Evolutionary conservation across 2,113 vertebrate genomes (phyloP).

Genomic region (Hippocampus guttulatus): DNA sequence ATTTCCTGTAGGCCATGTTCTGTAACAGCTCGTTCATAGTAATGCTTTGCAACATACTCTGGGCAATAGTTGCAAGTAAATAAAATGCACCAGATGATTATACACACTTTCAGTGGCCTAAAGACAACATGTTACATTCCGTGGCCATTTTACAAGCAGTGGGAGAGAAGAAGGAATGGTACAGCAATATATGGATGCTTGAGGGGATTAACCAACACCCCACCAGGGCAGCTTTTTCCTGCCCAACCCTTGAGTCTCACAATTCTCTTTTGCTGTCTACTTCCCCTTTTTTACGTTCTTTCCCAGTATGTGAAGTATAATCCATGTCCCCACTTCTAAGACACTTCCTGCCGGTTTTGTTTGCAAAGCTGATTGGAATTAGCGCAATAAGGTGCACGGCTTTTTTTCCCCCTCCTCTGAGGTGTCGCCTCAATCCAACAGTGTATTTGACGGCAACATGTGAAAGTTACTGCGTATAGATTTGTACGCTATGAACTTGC

Average conservation of each 20-base stretch:
- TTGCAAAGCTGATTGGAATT: slow-evolving; percentile 45
- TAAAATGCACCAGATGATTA: slow-evolving; percentile 60
- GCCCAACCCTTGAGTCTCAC: slow-evolving; percentile 34
- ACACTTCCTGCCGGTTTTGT: slow-evolving; percentile 61
- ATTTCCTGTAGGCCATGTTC: not conserved
- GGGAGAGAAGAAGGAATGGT: slow-evolving; percentile 52
- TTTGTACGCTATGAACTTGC: slow-evolving; percentile 8
- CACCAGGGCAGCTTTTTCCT: slow-evolving; percentile 40
- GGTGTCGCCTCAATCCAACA: slow-evolving; percentile 33
- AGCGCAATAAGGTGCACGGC: slow-evolving; percentile 25
- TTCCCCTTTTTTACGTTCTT: slow-evolving; percentile 46
- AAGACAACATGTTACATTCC: slow-evolving; percentile 72
- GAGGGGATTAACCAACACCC: slow-evolving; percentile 66
- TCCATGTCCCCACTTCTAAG: slow-evolving; percentile 52
- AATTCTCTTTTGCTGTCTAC: slow-evolving; percentile 31
- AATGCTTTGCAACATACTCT: slow-evolving; percentile 47
- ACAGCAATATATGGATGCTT: slow-evolving; percentile 74
- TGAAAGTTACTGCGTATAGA: slow-evolving; percentile 2
- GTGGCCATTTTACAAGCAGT: slow-evolving; percentile 60
- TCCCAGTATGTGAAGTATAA: slow-evolving; percentile 68
- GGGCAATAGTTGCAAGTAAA: slow-evolving; percentile 65
- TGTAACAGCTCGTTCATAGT: slow-evolving; percentile 46
- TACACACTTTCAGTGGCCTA: slow-evolving; percentile 48
- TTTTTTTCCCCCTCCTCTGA: slow-evolving; percentile 13
- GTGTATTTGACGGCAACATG: slow-evolving; percentile 8